These are phyloP conservation scores for Leptura quadrifasciata DNA, from an alignment of 2,888 invertebrate species.

Conservation along the genomic window DNA sequence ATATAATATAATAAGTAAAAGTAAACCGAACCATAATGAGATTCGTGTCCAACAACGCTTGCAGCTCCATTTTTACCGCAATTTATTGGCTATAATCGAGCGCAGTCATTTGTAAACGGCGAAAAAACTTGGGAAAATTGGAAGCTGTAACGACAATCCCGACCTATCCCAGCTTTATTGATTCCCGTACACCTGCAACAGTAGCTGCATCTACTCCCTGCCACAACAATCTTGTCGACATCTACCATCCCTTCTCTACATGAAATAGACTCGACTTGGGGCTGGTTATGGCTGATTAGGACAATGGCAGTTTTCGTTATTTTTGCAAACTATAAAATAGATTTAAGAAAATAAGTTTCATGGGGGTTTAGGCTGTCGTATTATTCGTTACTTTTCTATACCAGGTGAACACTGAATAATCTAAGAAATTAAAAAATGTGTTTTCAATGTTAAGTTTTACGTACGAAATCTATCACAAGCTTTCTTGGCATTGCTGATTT, in stretches of 20 bases:
- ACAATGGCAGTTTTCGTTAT: not conserved
- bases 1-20: slow-evolving; percentile 12
- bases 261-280: not conserved
- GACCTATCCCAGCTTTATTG: slow-evolving; percentile 38
- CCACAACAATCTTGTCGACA: not conserved
- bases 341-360: not conserved
- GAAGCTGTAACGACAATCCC: slow-evolving; percentile 35
- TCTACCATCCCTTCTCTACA: not conserved
- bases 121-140: slow-evolving; percentile 25
- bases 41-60: slow-evolving; percentile 26
- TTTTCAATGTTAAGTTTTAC: no score
- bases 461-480: no score
- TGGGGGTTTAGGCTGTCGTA: not conserved
- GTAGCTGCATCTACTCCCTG: slow-evolving; percentile 26
- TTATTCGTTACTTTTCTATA: not conserved
- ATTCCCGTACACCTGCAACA: slow-evolving; percentile 37
- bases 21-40: slow-evolving; percentile 15
- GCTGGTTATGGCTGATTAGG: not conserved
- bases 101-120: slow-evolving; percentile 18
- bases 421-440: not conserved
- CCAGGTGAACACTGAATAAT: not conserved
- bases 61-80: slow-evolving; percentile 13
- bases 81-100: slow-evolving; percentile 29
- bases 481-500: no score
- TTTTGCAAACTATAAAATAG: not conserved